These are phyloP conservation scores for Felis chaus DNA, from an alignment of 2,113 vertebrate genomes.

Conservation along the genomic window DNA sequence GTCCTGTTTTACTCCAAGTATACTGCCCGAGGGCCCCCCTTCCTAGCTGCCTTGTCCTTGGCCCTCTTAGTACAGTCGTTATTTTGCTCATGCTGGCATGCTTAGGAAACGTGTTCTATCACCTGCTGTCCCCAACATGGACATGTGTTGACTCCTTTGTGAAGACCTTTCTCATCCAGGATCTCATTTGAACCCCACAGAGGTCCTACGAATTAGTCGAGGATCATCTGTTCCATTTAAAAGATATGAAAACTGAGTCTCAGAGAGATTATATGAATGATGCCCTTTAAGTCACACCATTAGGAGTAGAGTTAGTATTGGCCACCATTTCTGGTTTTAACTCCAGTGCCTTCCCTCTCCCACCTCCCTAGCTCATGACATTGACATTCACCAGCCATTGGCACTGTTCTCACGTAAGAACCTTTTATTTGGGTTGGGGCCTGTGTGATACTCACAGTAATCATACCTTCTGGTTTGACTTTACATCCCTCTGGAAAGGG, in stretches of 20 bases:
- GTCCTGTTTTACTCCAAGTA: background rate
- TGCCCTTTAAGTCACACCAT: background rate
- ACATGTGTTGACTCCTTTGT: background rate
- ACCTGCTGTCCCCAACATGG: background rate
- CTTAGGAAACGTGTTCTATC: background rate
- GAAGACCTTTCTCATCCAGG: background rate
- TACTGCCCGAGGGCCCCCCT: background rate
- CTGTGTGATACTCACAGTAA: slow-evolving; percentile 60
- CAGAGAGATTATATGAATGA: background rate
- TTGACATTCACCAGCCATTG: rapidly evolving
- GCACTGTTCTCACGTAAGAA: background rate
- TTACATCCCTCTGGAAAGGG: slow-evolving; percentile 66
- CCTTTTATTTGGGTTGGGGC: background rate
- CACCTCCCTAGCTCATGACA: background rate
- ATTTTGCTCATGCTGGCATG: background rate
- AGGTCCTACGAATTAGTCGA: background rate
- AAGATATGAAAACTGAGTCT: background rate
- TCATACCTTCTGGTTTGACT: slow-evolving; percentile 47
- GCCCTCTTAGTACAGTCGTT: background rate
- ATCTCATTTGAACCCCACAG: background rate
- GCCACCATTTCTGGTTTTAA: background rate
- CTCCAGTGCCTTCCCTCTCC: background rate
- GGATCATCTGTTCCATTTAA: background rate
- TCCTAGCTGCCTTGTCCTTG: background rate
- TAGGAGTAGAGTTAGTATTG: too few species aligned